Base-by-base conservation (phyloP, 2,113 vertebrate genomes). In the Gopherus evgoodei region DNA sequence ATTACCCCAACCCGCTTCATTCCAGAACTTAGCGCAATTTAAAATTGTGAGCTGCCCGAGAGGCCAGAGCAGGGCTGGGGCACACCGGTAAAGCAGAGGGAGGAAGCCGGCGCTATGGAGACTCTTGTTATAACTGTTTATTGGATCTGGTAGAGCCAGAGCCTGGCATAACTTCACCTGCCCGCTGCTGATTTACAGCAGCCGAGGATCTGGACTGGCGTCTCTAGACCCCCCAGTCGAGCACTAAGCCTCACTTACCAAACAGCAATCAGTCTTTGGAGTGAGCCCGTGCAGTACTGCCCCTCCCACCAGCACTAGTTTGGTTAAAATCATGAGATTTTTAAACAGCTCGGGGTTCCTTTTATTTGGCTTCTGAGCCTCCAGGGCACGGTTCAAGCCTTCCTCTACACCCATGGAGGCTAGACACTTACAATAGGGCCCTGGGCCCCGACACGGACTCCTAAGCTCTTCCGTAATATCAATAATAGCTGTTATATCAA, bases 391-490 rank as follows among this genome's bases (percentile, higher is more conserved):
- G 54, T 27, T 5, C 13, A 4, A 88, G 35, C 56, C 50, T 59
- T 80, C 2, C 69, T 2, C 25, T 12, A 10, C 78, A 3, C 0
- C 27, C 21, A 53, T 1, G 1, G 4, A 81, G 29, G 12, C 47
- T 2, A 5, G 81, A 62, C 59, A 7, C 0, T 42, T 27, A 5
- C 54, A 56, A 8, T 24, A 9, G 22, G 54, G 22, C 54, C 52
- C 22, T 1, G 8, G 54, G 54, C 8, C 21, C 54, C 9, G 22
- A 56, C 54, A 25, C 25, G 24, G 54, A 25, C 24, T 56, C 54
- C 52, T 8, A 53, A 53, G 52, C 52, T 19, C 19, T 21, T 21
- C 17, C 6, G 6, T 53, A 53, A 53, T 21, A 21, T 19, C 19
- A 53, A 8, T 53, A 53, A 21, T 53, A 53, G 6, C 19, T 53